Evolutionary conservation across 2,113 vertebrate species (phyloP).

Genomic region (Microcebus jonahi): DNA sequence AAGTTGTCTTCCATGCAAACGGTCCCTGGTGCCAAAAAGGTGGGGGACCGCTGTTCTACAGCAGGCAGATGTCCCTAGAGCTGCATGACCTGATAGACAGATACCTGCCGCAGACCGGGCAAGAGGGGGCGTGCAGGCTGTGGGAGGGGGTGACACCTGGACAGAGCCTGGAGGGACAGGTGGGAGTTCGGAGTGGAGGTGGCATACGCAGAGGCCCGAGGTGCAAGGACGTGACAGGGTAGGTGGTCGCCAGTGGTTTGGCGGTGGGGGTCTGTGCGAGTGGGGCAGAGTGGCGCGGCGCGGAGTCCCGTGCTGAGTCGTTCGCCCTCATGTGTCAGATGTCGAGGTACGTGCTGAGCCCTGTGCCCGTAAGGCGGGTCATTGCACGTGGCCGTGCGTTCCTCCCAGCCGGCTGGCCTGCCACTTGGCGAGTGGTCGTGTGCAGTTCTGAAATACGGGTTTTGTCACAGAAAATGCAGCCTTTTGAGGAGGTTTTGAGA

Average conservation of each 20-base stretch:
- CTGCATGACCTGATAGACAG: not conserved
- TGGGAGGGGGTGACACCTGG: not conserved
- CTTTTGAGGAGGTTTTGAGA: not conserved
- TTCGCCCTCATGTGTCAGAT: not conserved
- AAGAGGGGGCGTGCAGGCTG: not conserved
- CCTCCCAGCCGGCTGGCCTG: not conserved
- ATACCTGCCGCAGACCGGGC: not conserved
- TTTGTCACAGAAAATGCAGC: not conserved
- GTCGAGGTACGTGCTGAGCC: not conserved
- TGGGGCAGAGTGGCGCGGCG: not conserved
- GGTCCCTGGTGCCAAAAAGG: too few relatives aligned
- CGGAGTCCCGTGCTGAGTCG: not conserved
- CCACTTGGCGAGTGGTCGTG: accelerated
- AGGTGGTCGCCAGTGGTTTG: not conserved
- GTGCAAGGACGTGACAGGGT: not conserved
- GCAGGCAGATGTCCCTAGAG: not conserved
- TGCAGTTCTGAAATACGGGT: not conserved
- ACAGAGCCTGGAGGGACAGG: not conserved
- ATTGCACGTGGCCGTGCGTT: accelerated
- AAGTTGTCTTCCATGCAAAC: too few relatives aligned
- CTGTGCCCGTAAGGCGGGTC: not conserved
- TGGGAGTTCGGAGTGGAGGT: not conserved
- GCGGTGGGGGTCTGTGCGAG: not conserved
- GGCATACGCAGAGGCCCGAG: not conserved
- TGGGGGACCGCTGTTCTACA: not conserved